These are phyloP conservation scores for Drosophila gunungcola DNA, from an alignment of 1,140 invertebrate genomes.

Conservation along the genomic window DNA sequence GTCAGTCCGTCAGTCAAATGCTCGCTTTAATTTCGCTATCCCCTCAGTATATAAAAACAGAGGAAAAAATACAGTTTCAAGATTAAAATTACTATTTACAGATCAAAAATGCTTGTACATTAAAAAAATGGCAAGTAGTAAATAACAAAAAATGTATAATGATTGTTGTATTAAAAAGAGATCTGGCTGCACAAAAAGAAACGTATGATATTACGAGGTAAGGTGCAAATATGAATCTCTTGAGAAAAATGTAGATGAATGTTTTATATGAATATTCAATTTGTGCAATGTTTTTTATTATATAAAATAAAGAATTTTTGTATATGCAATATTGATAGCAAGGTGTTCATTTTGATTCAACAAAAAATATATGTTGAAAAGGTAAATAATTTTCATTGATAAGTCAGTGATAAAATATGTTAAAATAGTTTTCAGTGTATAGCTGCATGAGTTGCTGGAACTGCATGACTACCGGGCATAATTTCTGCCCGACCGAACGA, in stretches of 20 bases:
- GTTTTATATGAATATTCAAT: too few relatives aligned
- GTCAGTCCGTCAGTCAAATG: slow-evolving; percentile 57
- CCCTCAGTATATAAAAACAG: slow-evolving; percentile 6
- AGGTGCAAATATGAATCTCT: too few relatives aligned
- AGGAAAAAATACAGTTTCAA: background rate
- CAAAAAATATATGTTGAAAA: background rate
- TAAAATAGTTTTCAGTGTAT: slow-evolving; percentile 1
- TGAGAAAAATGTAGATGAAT: too few relatives aligned
- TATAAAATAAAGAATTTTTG: background rate
- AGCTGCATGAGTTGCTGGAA: slow-evolving; percentile 21
- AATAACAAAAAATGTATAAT: too few relatives aligned
- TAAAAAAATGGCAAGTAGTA: too few relatives aligned
- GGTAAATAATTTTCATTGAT: background rate
- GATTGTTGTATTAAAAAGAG: too few relatives aligned
- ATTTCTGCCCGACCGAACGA: slow-evolving; percentile 61
- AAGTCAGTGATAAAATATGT: too few relatives aligned
- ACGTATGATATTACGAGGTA: too few relatives aligned
- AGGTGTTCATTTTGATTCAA: too few relatives aligned
- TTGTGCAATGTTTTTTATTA: background rate
- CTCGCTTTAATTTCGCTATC: slow-evolving; percentile 46
- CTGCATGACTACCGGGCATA: slow-evolving; percentile 82
- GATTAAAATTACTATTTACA: background rate
- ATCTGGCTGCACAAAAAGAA: too few relatives aligned
- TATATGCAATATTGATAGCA: too few relatives aligned
- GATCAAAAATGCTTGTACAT: too few relatives aligned